Percentiles rank a stretch among this genome's conserved stretches.
phyloP scores from a whole-genome alignment of 2,888 invertebrate species.

The Drosophila leonis region DNA sequence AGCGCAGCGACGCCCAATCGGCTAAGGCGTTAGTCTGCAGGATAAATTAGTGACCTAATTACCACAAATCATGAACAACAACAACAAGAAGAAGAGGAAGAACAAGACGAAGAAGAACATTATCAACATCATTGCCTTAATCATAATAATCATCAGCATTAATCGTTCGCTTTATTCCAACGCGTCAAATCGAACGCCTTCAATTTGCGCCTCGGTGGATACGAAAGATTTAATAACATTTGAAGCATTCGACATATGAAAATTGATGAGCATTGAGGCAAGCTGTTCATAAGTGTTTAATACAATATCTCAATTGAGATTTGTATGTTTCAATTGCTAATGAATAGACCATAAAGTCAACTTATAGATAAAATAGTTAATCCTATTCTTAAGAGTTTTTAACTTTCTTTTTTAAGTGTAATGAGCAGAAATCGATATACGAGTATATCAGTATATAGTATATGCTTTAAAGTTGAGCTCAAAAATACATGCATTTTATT shows the following conservation, averaged over 20 bases:
- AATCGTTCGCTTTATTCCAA: conserved; percentile 1
- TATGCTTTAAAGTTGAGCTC: no score
- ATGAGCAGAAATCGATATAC: no score
- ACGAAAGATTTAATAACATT: not conserved
- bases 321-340: not conserved
- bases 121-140: conserved; percentile 9
- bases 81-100: not conserved
- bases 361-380: not conserved
- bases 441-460: no score
- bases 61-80: conserved; percentile 39
- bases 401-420: no score
- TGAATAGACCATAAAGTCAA: not conserved
- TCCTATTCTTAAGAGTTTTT: no score
- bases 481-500: no score
- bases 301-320: not conserved
- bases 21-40: not conserved
- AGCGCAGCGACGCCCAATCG: not conserved
- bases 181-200: not conserved
- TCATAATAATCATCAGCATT: conserved; percentile 3
- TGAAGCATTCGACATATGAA: not conserved
- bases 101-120: not conserved
- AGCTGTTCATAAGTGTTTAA: not conserved
- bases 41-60: conserved; percentile 44
- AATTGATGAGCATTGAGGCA: not conserved
- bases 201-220: not conserved